Evolutionary conservation across 1,140 invertebrate genomes (phyloP), one percentile per base, ranked within the genome.

Genomic region (Lordiphosa collinella): DNA sequence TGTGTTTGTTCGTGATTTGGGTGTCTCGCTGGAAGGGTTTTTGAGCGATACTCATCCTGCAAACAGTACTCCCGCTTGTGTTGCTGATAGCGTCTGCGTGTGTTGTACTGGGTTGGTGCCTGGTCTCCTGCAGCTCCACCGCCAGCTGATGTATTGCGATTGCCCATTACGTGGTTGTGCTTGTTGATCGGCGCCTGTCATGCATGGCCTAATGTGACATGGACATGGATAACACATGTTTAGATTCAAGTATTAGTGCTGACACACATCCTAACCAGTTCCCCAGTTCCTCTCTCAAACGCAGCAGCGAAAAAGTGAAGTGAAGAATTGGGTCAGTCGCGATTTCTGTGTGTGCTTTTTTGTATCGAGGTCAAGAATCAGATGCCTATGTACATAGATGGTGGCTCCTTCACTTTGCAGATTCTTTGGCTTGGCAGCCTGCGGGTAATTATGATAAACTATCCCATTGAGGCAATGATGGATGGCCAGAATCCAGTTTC

Each of bases 151-250:
- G 69, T 57, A 7, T 66, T 65, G 37, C 71, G 78, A 44, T 84
- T 82, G 53, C 78, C 78, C 78, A 82, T 84, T 64, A 84, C 56
- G 47, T 58, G 25, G 68, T 22, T 16, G 29, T 5, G 14, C 18
- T 49, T 35, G 40, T 37, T 61, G 69, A 59, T 70, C 61, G 37
- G 37, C 52, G 62, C 36, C 54, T 56, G 62, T 82, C 78, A 71
- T 44, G 50, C 76, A 80, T 80, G 50, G 76, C 76, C 76, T 80
- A 76, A 80, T 71, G 40, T 50, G 71, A 75, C 61, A 76, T 40
- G 40, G 44, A 64, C 65, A 70, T 13, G 44, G 25, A 38, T 35
- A 46, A 49, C 41, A 49, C n/a, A 51, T 56, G 52, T 78, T 66
- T 36, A 57, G 34, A 48, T 43, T 46, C 51, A 63, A 18, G 47